Evolutionary conservation across 2,888 invertebrate genomes (phyloP), one percentile per base, ranked within the genome.

Genomic region (Apodemia zela): DNA sequence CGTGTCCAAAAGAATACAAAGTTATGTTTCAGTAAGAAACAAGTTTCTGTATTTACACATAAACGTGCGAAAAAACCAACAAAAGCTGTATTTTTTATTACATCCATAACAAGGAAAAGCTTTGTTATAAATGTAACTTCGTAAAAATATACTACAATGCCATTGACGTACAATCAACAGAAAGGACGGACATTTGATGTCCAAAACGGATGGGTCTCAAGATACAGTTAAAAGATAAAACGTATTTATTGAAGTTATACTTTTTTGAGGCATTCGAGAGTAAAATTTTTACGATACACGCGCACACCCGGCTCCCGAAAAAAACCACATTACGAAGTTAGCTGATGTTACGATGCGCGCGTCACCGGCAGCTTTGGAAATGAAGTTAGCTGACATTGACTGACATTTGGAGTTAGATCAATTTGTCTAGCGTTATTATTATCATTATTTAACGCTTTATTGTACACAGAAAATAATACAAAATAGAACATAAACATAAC

Each of bases 21-120:
- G 42, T 15, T 15, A 15, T 15, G 15, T 13, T 42, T 42, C 13
- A 1, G 1, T 42, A 42, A 42, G 42, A 15, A 15, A 42, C 42
- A 42, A 42, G 42, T 42, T 42, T 15, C 15, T 42, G 15, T 15
- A 42, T 42, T 42, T 42, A 42, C 42, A 42, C 42, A 42, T 42
- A 42, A 42, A 42, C 42, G 42, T 15, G 42, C 42, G 42, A 42
- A 42, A 45, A 17, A 49, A 49, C 10, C 49, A 49, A 49, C 49
- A 49, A 49, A 49, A 49, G 49, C 49, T n/a, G 18, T 18, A 42
- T 49, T 49, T 17, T 49, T 49, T 49, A 49, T 49, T 17, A 49
- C 49, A 49, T 49, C 18, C 10, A 49, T 18, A 49, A 18, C 18
- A 49, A 49, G 17, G 18, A 49, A 49, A 49, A 49, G 7, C 49